Evolutionary conservation across 1,140 invertebrate species (phyloP).

Genomic region (Adelges cooleyi): DNA sequence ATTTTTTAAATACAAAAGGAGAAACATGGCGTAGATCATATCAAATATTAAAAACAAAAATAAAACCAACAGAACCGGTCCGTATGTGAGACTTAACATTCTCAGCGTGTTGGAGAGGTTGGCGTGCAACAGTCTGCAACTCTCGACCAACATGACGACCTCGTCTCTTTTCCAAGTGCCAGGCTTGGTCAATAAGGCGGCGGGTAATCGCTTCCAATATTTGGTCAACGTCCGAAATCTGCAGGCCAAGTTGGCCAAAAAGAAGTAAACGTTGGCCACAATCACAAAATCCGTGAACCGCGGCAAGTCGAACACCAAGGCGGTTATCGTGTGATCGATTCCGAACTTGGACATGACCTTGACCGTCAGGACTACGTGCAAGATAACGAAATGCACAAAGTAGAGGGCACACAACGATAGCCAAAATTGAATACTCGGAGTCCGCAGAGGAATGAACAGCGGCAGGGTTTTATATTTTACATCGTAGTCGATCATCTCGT

Average conservation of each 20-base stretch:
- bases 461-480: background rate
- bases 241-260: background rate
- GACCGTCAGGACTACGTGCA: background rate
- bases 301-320: background rate
- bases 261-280: background rate
- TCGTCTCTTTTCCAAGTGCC: background rate
- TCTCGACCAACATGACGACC: background rate
- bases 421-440: background rate
- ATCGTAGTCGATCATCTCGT: background rate
- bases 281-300: background rate
- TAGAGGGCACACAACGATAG: background rate
- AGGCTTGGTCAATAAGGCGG: background rate
- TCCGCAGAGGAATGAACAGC: background rate
- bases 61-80: background rate
- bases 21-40: background rate
- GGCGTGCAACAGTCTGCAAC: background rate
- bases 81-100: background rate
- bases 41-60: background rate
- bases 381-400: background rate
- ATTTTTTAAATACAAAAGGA: background rate
- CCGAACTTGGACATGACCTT: background rate
- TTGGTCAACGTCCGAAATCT: background rate
- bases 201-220: background rate
- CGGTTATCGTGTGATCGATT: background rate
- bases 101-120: background rate